phyloP scores from a whole-genome alignment of 2,113 vertebrate genomes.

The Smithornis capensis region DNA sequence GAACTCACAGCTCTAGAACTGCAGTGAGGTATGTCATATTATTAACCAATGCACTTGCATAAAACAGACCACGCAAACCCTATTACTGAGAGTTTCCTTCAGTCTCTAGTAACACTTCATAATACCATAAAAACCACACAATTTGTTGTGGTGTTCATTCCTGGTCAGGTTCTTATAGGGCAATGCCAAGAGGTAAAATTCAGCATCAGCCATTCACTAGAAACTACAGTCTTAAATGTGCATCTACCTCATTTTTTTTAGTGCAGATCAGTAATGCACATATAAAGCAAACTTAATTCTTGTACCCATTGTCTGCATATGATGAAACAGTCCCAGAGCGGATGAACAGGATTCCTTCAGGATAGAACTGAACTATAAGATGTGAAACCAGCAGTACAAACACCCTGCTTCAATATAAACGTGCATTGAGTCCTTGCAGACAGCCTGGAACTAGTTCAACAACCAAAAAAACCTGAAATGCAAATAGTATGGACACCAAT shows the following conservation, averaged over 20 bases:
- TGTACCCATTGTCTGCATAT: neutral
- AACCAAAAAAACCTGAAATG: neutral
- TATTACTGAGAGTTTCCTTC: neutral
- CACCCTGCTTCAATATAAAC: neutral
- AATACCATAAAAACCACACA: neutral
- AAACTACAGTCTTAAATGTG: neutral
- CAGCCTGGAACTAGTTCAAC: neutral
- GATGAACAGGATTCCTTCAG: neutral
- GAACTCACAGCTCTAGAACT: neutral
- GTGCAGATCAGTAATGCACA: neutral
- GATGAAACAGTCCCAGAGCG: neutral
- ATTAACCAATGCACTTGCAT: neutral
- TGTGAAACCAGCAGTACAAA: neutral
- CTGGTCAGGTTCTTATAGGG: neutral
- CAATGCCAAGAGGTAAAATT: neutral
- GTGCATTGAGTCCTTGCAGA: neutral
- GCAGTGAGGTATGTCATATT: neutral
- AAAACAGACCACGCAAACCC: neutral
- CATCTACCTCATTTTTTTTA: neutral
- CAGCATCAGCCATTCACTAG: neutral
- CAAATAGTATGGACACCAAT: neutral
- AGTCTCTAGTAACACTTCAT: neutral
- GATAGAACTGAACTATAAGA: neutral
- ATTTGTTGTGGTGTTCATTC: neutral
- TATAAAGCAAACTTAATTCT: neutral